These are phyloP conservation scores for Podiceps cristatus DNA, from an alignment of 2,113 vertebrate species.

Conservation along the genomic window DNA sequence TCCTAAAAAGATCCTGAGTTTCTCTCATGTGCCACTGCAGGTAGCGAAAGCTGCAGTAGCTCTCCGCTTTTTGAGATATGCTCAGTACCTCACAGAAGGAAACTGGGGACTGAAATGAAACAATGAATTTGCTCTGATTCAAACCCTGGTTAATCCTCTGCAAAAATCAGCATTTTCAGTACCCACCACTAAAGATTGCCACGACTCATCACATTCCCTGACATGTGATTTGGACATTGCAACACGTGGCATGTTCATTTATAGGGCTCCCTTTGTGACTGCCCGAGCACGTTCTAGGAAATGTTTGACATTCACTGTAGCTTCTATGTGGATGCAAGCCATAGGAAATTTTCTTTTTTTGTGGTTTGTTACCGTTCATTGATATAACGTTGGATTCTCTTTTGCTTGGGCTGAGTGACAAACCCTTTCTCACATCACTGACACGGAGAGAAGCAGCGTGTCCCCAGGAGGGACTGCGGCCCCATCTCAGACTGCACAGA, in stretches of 20 bases:
- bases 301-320: not conserved
- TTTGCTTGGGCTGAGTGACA: not conserved
- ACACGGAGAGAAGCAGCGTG: not conserved
- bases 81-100: not conserved
- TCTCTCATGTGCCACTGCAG: not conserved
- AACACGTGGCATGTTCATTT: not conserved
- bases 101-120: not conserved
- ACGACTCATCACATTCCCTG: constrained; percentile 22
- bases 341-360: not conserved
- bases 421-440: not conserved
- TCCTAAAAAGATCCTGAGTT: not conserved
- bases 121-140: not conserved
- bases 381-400: not conserved
- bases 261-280: not conserved
- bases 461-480: not conserved
- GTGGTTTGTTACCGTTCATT: accelerated
- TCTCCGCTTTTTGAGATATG: not conserved
- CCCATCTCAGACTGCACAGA: not conserved
- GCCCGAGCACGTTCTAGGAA: not conserved
- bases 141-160: not conserved
- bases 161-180: not conserved
- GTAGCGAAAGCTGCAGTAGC: not conserved
- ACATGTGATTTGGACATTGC: not conserved
- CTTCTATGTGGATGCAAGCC: not conserved
- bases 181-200: not conserved